Base-by-base conservation (phyloP, 2,797 vertebrate genomes). In the Eulemur rubriventer region DNA sequence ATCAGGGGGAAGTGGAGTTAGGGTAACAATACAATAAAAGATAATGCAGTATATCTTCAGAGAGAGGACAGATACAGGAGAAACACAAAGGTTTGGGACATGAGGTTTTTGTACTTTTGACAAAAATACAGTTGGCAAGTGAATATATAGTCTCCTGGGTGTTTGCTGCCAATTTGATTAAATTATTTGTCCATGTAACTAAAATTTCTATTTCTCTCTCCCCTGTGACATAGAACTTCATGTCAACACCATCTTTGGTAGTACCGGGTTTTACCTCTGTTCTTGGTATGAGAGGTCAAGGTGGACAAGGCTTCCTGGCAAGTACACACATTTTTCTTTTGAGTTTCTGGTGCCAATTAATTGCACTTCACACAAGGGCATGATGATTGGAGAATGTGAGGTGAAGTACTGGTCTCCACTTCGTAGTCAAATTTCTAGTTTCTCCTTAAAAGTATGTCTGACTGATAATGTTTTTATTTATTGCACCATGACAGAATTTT, bases 71-170 rank as follows among this genome's bases (percentile, higher is more conserved):
- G 90, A 89, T 69, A 43, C 2, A 7, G 35, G 41, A 5, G 2
- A 48, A 57, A 65, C 48, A 43, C 24, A 80, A 91, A 83, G 43
- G 14, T 87, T 67, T 91, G 73, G 57, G 59, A 48, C 41, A 33
- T 17, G 57, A 35, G 33, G 7, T 63, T 65, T 96, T 89, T 73
- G 50, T 79, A 67, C 57, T 28, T 79, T 94, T 92, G 67, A 91
- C 75, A 96, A 94, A 96, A 93, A 94, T 57, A 35, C 22, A 46
- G 17, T 69, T 91, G 91, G 78, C 82, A 95, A 82, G 80, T 87
- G n/a, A 95, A 48, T 57, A 43, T 65, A 52, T 35, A 83, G 48
- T 76, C 22, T 93, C 55, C 30, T 33, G 20, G 35, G 22, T 69
- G 63, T 89, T 95, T 70, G 46, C 33, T 83, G 35, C 17, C 35